These are phyloP conservation scores for Triops cancriformis DNA, from an alignment of 1,140 invertebrate genomes.

Conservation along the genomic window DNA sequence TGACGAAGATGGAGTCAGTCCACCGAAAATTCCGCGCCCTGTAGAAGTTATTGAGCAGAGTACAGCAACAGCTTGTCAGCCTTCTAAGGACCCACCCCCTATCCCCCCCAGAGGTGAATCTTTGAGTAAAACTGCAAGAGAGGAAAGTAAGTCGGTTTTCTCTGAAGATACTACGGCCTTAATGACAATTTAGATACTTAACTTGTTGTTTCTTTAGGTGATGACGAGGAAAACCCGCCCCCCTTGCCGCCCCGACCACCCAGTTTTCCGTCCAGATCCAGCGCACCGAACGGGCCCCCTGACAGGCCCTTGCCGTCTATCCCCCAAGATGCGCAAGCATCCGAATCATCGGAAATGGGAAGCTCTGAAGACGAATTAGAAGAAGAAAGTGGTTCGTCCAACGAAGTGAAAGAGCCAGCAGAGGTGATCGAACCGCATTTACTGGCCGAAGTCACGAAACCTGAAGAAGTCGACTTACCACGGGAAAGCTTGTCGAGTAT, in stretches of 20 bases:
- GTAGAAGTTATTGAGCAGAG: not conserved
- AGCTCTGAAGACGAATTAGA: not conserved
- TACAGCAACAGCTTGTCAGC: not conserved
- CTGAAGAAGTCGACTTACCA: not conserved
- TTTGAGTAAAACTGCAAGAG: not conserved
- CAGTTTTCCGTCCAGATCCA: not conserved
- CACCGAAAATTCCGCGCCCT: not conserved
- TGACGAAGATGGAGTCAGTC: not conserved
- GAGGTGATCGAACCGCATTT: not conserved
- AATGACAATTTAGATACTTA: not conserved
- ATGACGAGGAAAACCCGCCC: not conserved
- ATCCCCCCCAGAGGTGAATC: constrained; percentile 24
- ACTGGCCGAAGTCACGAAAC: not conserved
- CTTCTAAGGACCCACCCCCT: constrained; percentile 17
- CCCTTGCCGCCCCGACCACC: not conserved
- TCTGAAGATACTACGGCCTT: not conserved
- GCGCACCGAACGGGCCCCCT: not conserved
- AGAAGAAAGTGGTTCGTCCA: not conserved
- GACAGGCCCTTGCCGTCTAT: not conserved
- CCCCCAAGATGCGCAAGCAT: not conserved
- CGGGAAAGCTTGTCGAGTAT: constrained; percentile 1
- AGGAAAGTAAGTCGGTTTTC: not conserved
- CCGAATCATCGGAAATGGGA: not conserved
- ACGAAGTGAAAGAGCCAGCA: not conserved
- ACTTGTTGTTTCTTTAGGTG: not conserved